Evolutionary conservation across 2,113 vertebrate species (phyloP).

Genomic region (Riparia riparia): DNA sequence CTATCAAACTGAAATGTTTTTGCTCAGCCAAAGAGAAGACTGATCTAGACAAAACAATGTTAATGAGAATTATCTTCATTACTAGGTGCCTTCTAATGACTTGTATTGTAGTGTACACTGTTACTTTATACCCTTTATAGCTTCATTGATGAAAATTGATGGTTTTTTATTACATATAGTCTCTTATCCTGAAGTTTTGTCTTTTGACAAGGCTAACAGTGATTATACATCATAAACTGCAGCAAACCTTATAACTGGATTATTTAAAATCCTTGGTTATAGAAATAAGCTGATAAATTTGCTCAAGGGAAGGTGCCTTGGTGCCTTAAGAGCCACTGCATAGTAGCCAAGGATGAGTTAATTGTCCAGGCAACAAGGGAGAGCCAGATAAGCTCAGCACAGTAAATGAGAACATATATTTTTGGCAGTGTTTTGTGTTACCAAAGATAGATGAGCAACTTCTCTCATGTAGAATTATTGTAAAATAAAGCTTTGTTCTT

Average conservation of each 20-base stretch:
- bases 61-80: not conserved
- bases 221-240: not conserved
- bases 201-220: not conserved
- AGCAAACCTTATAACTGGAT: not conserved
- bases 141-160: not conserved
- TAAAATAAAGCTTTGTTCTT: not conserved
- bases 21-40: not conserved
- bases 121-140: not conserved
- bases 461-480: not conserved
- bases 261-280: not conserved
- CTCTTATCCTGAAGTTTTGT: not conserved
- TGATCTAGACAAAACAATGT: not conserved
- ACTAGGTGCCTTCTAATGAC: not conserved
- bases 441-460: not conserved
- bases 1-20: not conserved
- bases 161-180: not conserved
- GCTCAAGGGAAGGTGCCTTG: not conserved
- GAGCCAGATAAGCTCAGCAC: not conserved
- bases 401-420: not conserved
- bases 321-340: not conserved
- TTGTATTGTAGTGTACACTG: not conserved
- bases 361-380: not conserved
- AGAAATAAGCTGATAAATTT: not conserved
- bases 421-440: not conserved
- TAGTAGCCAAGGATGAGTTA: not conserved